Evolutionary conservation across 1,140 invertebrate species (phyloP), one percentile per base, ranked within the genome.

Genomic region (Octopus bimaculoides): DNA sequence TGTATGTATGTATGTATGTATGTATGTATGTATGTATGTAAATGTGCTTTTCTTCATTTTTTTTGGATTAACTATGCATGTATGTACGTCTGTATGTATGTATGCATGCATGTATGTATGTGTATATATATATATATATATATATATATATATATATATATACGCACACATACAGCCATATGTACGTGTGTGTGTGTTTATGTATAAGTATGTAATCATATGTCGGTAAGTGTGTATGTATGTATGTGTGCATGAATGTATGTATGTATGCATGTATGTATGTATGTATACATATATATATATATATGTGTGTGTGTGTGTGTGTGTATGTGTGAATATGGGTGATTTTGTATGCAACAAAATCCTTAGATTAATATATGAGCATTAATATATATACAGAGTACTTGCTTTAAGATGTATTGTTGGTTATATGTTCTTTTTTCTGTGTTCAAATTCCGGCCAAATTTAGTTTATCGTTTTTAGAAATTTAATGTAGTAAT

Each of bases 81-180:
- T 61, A 61, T 61, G 56, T 61, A 61, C 3, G 3, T 61, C 1
- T 61, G 3, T 17, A 61, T 61, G 3, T 61, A 61, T 61, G 3
- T 61, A 61, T 61, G 17, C 17, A 61, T 61, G 17, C 17, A 17
- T 61, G 17, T 61, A 61, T 17, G 17, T 61, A 61, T 61, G 17
- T 61, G 17, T 61, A 61, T 61, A 61, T 61, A 61, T 61, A 61
- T 61, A 61, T 61, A 61, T 61, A 61, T 61, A 17, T 61, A 61
- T 61, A 61, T 61, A 61, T 61, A 61, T 61, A 61, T 61, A 61
- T 61, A 61, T 61, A 9, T 61, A 61, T 61, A 61, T 61, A 61
- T 61, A 61, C 17, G 17, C 17, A 61, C 17, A 17, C 17, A 61
- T 61, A 61, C 17, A 61, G 7, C 7, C 17, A 61, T 61, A 61